Percentiles rank a stretch among this genome's conserved stretches.
phyloP scores from a whole-genome alignment of 2,113 vertebrate genomes.

The Scortum barcoo region DNA sequence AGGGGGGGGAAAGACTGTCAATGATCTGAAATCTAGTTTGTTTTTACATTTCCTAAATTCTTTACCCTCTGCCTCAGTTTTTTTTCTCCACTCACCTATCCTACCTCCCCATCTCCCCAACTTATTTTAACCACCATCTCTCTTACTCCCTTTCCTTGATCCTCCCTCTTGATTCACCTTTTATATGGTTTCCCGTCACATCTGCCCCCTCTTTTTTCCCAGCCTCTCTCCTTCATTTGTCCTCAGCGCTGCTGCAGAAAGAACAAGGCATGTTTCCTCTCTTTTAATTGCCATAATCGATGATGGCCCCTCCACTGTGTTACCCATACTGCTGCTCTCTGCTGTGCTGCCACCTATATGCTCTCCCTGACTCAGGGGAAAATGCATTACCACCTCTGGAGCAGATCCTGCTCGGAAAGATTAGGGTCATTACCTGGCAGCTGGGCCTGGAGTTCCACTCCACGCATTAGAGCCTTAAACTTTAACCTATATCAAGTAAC shows the following conservation, averaged over 20 bases:
- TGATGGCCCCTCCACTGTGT: slow-evolving; percentile 37
- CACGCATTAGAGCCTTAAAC: slow-evolving; percentile 63
- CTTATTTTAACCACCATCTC: not conserved
- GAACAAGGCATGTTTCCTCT: slow-evolving; percentile 49
- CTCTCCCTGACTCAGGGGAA: slow-evolving; percentile 32
- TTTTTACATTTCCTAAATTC: too few species aligned
- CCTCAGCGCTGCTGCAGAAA: slow-evolving; percentile 32
- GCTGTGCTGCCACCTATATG: not conserved
- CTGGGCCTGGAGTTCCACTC: slow-evolving; percentile 38
- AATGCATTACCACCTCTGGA: slow-evolving; percentile 46
- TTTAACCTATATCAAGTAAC: slow-evolving; percentile 56
- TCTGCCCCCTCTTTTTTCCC: slow-evolving; percentile 4
- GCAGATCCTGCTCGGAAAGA: slow-evolving; percentile 60
- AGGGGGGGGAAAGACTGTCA: too few species aligned
- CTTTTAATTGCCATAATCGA: slow-evolving; percentile 71
- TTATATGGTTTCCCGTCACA: slow-evolving; percentile 29
- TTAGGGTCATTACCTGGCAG: slow-evolving; percentile 70
- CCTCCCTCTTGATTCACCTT: not conserved
- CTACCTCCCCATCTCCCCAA: not conserved
- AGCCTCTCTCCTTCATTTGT: slow-evolving; percentile 42
- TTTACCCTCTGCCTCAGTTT: too few species aligned
- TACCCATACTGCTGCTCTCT: slow-evolving; percentile 24
- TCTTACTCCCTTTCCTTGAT: not conserved
- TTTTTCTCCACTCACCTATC: not conserved
- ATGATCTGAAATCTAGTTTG: too few species aligned